Evolutionary conservation across 2,888 invertebrate species (phyloP), one percentile per base, ranked within the genome.

Genomic region (Eupelmus urozonus): DNA sequence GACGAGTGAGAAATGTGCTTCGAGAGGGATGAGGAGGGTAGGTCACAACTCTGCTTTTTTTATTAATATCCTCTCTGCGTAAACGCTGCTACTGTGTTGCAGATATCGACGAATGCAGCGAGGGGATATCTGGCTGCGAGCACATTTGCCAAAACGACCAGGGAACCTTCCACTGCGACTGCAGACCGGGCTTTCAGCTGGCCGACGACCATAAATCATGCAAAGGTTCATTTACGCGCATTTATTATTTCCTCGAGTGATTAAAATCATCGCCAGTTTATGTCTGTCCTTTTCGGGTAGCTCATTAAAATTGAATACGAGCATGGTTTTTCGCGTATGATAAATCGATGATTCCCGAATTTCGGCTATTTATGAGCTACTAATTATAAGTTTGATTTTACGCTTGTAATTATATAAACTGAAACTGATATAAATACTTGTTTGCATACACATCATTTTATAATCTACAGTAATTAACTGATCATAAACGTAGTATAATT

Each of bases 91-190:
- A 34, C 60, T 55, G 29, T 55, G 29, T 59, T 51, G 0, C 57
- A 93, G 93, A 93, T 87, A 90, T 92, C 72, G 90, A 93, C 84
- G 93, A 93, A 83, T 93, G 93, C 83, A 84, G 86, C 72, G 87
- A 90, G 53, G 90, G 91, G 59, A 91, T 90, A 81, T 92, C 92
- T 2, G 92, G 91, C 42, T 93, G 93, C 82, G 89, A 91, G 66
- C 90, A 91, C 80, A 88, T 90, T 55, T 93, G 93, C 85, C 89
- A 88, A 76, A 93, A 93, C 85, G 88, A 90, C 53, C 90, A 90
- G 0, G 93, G 93, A 45, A 90, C 92, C n/a, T 92, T 91, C 83
- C 89, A 90, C 55, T 93, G 93, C 83, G 87, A 89, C 51, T 93
- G 93, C 81, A 88, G 88, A 20, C 82, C 86, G 40, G 93, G 93